Evolutionary conservation across 1,140 invertebrate species (phyloP).

Genomic region (Hypsibius dujardini): DNA sequence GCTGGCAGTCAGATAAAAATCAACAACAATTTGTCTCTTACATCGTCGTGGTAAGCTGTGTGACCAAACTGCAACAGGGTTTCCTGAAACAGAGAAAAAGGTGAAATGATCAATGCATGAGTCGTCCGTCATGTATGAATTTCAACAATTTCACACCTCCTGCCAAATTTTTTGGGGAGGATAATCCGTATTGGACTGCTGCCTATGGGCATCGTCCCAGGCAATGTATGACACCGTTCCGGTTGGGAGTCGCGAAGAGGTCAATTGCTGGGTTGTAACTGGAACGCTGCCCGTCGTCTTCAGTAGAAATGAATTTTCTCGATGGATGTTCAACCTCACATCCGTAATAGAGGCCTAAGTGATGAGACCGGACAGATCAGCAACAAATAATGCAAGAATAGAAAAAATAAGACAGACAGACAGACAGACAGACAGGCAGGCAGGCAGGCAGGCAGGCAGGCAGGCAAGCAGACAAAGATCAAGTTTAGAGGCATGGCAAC

Average conservation of each 20-base stretch:
- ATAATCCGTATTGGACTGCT: not conserved
- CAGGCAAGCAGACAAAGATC: too few relatives aligned
- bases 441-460: too few relatives aligned
- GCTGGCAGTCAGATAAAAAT: too few relatives aligned
- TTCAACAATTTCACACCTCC: not conserved
- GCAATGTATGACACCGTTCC: constrained; percentile 1
- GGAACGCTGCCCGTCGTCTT: not conserved
- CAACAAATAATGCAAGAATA: too few relatives aligned
- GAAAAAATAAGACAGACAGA: too few relatives aligned
- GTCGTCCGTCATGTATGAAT: too few relatives aligned
- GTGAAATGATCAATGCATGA: too few relatives aligned
- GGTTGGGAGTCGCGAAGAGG: not conserved
- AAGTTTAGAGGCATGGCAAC: too few relatives aligned
- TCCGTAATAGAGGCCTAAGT: not conserved
- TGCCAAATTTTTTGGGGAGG: constrained; percentile 10
- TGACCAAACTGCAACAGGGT: constrained; percentile 14
- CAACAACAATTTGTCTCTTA: not conserved
- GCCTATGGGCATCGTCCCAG: not conserved
- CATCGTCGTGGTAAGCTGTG: constrained; percentile 15
- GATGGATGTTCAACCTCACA: not conserved
- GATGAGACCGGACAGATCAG: not conserved
- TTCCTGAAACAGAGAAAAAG: not conserved
- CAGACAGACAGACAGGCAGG: too few relatives aligned
- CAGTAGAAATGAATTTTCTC: constrained; percentile 3
- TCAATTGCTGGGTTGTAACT: not conserved